Conservation (phyloP, 2,113 vertebrate genomes). For the Hystrix cristata region DNA sequence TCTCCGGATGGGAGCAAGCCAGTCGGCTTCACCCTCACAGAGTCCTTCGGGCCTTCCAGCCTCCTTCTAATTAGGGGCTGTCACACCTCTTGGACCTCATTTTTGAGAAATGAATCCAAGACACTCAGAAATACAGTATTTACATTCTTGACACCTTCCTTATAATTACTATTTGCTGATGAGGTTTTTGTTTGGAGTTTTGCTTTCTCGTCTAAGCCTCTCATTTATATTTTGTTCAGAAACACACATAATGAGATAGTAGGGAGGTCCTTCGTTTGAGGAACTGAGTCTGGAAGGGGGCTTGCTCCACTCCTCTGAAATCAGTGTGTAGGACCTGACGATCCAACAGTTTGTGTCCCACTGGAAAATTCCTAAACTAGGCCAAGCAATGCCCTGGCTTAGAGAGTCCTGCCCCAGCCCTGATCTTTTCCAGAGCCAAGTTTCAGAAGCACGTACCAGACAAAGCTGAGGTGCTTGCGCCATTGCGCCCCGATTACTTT, state of each 20-base stretch:
- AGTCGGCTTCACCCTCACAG: not conserved
- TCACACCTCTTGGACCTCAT: not conserved
- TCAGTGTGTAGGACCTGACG: not conserved
- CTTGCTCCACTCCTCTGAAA: not conserved
- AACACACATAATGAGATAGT: not conserved
- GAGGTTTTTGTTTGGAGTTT: slow-evolving; percentile 17
- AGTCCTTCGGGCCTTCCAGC: not conserved
- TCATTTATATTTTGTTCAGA: slow-evolving; percentile 49
- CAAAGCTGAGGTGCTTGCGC: not conserved
- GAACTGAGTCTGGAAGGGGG: rapidly evolving
- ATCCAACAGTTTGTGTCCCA: rapidly evolving
- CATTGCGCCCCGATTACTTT: not conserved
- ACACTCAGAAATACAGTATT: slow-evolving; percentile 37
- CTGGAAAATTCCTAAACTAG: not conserved
- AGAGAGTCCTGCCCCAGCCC: not conserved
- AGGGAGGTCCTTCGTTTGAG: not conserved
- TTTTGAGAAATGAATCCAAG: slow-evolving; percentile 52
- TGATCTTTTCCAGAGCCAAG: not conserved
- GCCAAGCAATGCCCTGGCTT: not conserved
- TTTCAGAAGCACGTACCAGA: not conserved
- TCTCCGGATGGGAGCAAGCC: slow-evolving; percentile 35
- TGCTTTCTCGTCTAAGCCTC: slow-evolving; percentile 7
- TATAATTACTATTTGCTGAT: slow-evolving; percentile 52
- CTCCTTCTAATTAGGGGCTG: not conserved
- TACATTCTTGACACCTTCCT: slow-evolving; percentile 47